These are phyloP conservation scores for Anadara kagoshimensis DNA, from an alignment of 1,140 invertebrate genomes.

Conservation along the genomic window DNA sequence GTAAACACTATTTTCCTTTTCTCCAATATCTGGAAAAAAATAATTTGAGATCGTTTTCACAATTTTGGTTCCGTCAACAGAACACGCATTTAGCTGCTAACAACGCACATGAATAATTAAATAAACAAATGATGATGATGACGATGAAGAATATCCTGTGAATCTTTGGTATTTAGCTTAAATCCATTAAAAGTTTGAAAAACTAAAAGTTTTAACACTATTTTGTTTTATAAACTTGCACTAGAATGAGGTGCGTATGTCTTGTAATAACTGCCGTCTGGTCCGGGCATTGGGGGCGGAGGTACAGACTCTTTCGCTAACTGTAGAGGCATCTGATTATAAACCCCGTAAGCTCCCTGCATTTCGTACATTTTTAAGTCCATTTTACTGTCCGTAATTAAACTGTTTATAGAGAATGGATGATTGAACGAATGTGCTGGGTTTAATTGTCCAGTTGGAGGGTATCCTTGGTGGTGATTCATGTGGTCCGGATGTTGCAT, in stretches of 20 bases:
- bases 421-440: slow-evolving; percentile 76
- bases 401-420: slow-evolving; percentile 88
- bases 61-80: too few relatives aligned
- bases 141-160: too few relatives aligned
- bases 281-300: slow-evolving; percentile 23
- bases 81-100: too few relatives aligned
- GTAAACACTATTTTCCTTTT: too few relatives aligned
- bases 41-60: too few relatives aligned
- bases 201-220: too few relatives aligned
- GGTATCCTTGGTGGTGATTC: slow-evolving; percentile 40
- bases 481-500: slow-evolving; percentile 73
- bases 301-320: too few relatives aligned
- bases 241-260: slow-evolving; percentile 68
- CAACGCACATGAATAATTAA: too few relatives aligned
- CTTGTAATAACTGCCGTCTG: slow-evolving; percentile 61
- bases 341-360: slow-evolving; percentile 60
- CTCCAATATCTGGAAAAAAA: too few relatives aligned
- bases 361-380: slow-evolving; percentile 71
- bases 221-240: slow-evolving; percentile 38
- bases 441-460: slow-evolving; percentile 57
- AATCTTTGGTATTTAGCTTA: too few relatives aligned
- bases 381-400: slow-evolving; percentile 71
- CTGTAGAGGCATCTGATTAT: slow-evolving; percentile 63
- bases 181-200: too few relatives aligned
- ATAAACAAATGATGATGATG: too few relatives aligned